Percentiles rank a stretch among this genome's conserved stretches.
phyloP scores from a whole-genome alignment of 2,797 vertebrate genomes.

The Borostomias antarcticus region DNA sequence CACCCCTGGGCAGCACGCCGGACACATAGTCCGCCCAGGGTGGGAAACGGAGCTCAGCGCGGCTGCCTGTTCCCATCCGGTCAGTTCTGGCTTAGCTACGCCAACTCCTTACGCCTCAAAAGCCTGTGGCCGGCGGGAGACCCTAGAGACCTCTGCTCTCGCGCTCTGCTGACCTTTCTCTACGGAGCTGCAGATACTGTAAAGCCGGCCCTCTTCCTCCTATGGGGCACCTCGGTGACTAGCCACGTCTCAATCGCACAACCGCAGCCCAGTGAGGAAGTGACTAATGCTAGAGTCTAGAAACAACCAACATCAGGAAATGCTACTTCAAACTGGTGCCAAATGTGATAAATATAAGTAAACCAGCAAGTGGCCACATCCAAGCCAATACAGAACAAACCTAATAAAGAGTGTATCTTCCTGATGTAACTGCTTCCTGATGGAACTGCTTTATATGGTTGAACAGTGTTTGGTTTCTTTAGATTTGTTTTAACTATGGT shows the following conservation, averaged over 20 bases:
- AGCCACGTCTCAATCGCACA: slow-evolving; percentile 73
- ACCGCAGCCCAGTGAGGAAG: slow-evolving; percentile 56
- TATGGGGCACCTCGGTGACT: slow-evolving; percentile 43
- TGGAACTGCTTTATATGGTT: slow-evolving; percentile 45
- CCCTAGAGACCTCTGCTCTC: not conserved
- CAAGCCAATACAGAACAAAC: slow-evolving; percentile 63
- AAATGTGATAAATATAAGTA: slow-evolving; percentile 69
- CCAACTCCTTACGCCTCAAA: slow-evolving; percentile 40
- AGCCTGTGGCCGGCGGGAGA: slow-evolving; percentile 14
- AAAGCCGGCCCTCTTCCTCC: slow-evolving; percentile 40
- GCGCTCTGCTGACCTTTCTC: slow-evolving; percentile 17
- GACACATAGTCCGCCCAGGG: slow-evolving; percentile 75
- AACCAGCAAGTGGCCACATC: slow-evolving; percentile 76
- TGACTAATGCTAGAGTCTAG: slow-evolving; percentile 64
- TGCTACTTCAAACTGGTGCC: slow-evolving; percentile 64
- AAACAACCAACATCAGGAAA: slow-evolving; percentile 77
- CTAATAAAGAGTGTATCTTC: slow-evolving; percentile 51
- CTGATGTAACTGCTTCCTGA: too few species aligned
- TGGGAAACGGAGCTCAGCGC: slow-evolving; percentile 34
- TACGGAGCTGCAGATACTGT: slow-evolving; percentile 26
- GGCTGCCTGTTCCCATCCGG: slow-evolving; percentile 42
- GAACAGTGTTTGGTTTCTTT: slow-evolving; percentile 48
- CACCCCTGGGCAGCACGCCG: slow-evolving; percentile 78
- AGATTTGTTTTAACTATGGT: slow-evolving; percentile 56
- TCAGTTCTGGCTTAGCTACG: slow-evolving; percentile 15